These are phyloP conservation scores for Celastrina argiolus DNA, from an alignment of 2,888 invertebrate species.

Conservation along the genomic window DNA sequence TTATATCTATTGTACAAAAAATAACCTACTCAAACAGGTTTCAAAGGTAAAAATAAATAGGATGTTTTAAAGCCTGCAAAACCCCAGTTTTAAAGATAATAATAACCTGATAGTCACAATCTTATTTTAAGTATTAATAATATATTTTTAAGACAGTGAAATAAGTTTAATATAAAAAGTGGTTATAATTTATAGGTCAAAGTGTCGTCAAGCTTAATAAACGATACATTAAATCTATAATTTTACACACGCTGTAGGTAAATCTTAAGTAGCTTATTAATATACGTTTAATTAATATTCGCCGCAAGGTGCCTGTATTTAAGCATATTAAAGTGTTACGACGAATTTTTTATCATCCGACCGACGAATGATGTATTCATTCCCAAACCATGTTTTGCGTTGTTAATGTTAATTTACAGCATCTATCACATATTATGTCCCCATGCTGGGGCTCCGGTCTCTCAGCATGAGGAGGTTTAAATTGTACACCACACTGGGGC, in stretches of 20 bases:
- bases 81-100: background rate
- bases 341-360: background rate
- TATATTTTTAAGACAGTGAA: background rate
- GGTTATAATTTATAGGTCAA: background rate
- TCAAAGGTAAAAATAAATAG: too few relatives aligned
- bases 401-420: background rate
- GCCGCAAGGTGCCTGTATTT: constrained; percentile 5
- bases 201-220: background rate
- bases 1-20: too few relatives aligned
- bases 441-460: too few relatives aligned
- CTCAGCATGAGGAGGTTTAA: too few relatives aligned
- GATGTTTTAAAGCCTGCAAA: too few relatives aligned
- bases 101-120: background rate
- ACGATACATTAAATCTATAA: background rate
- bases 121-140: background rate
- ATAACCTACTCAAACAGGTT: too few relatives aligned
- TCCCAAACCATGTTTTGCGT: background rate
- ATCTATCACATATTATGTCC: background rate
- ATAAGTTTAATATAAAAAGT: background rate
- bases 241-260: background rate
- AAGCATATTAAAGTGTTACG: constrained; percentile 1
- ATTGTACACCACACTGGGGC: too few relatives aligned
- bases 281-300: constrained; percentile 13
- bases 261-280: background rate
- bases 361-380: background rate